phyloP scores from a whole-genome alignment of 2,888 invertebrate species.

The Latrodectus elegans region DNA sequence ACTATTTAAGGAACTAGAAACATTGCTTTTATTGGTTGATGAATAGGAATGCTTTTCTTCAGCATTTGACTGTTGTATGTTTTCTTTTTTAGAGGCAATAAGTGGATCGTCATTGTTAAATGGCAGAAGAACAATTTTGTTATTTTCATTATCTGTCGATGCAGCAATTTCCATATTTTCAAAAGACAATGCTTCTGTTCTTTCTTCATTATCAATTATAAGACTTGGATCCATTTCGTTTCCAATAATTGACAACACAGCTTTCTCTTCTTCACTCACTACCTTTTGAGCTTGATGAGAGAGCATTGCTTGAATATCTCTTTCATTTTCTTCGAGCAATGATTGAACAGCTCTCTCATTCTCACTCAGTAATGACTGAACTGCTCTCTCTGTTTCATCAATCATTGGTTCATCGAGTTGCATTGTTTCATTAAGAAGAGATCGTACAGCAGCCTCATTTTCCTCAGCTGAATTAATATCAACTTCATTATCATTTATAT shows the following conservation, averaged over 20 bases:
- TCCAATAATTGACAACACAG: conserved; percentile 3
- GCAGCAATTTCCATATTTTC: background rate
- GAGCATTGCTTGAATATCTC: background rate
- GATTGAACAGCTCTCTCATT: background rate
- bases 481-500: background rate
- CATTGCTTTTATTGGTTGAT: too few species aligned
- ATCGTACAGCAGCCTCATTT: background rate
- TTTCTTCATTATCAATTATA: background rate
- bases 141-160: too few species aligned
- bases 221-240: background rate
- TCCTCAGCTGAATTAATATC: background rate
- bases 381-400: background rate
- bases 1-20: too few species aligned
- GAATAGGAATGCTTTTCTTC: too few species aligned
- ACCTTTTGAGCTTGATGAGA: background rate
- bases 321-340: background rate
- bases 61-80: background rate
- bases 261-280: background rate
- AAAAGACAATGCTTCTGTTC: background rate
- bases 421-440: background rate
- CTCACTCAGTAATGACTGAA: background rate
- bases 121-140: background rate
- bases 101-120: background rate
- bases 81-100: background rate
- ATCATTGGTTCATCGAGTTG: background rate